These are phyloP conservation scores for Drosophila elegans DNA, from an alignment of 1,140 invertebrate genomes.

Conservation along the genomic window DNA sequence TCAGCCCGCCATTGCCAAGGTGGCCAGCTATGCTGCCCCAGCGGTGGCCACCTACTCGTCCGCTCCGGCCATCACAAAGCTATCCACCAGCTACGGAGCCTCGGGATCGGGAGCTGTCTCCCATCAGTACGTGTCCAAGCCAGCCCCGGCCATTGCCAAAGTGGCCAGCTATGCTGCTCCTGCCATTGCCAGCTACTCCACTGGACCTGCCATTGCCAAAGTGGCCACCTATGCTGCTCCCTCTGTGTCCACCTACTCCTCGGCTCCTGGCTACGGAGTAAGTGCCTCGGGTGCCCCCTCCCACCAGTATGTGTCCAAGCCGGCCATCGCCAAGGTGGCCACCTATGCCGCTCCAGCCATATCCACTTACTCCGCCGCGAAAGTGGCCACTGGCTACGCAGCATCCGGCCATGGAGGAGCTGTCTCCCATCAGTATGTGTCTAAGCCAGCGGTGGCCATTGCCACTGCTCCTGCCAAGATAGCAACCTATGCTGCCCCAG, in stretches of 20 bases:
- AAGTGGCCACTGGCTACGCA: constrained; percentile 11
- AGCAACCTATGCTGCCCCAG: constrained; percentile 42
- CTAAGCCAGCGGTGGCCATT: constrained; percentile 28
- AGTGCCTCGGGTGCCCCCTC: constrained; percentile 50
- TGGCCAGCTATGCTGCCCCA: constrained; percentile 64
- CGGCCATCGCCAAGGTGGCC: constrained; percentile 17
- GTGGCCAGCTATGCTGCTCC: constrained; percentile 48
- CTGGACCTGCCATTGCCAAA: constrained; percentile 40
- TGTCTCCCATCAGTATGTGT: constrained; percentile 32
- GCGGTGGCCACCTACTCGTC: constrained; percentile 52
- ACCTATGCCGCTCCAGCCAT: constrained; percentile 37
- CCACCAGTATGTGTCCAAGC: constrained; percentile 51
- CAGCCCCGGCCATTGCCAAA: constrained; percentile 49
- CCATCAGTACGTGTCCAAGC: constrained; percentile 73
- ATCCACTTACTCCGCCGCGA: constrained; percentile 23
- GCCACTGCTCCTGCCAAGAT: constrained; percentile 46
- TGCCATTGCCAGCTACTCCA: constrained; percentile 39
- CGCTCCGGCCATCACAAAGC: constrained; percentile 45
- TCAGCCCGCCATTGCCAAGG: constrained; percentile 55
- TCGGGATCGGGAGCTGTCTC: constrained; percentile 59
- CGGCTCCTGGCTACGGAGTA: constrained; percentile 26
- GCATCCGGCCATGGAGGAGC: constrained; percentile 17
- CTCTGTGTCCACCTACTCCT: constrained; percentile 35
- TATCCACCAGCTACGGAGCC: constrained; percentile 37
- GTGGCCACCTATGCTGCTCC: constrained; percentile 37